Percentiles rank a stretch among this genome's conserved stretches.
These are phyloP conservation scores for Melanotus villosus DNA, from an alignment of 2,888 invertebrate genomes.

Conservation along the genomic window DNA sequence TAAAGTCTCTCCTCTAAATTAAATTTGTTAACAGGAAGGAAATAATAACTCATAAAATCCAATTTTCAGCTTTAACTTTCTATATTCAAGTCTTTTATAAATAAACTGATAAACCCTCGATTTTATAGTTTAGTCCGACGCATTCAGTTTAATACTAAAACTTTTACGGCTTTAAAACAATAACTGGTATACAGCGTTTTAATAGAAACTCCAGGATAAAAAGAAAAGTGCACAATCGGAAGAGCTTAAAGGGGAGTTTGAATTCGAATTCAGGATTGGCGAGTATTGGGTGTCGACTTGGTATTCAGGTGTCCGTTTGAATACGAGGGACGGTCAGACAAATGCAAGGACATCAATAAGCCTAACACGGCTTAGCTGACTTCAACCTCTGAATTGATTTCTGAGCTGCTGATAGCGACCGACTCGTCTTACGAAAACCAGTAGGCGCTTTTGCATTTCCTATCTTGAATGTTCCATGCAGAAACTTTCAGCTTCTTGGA, in stretches of 20 bases:
- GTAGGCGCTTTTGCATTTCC: conserved; percentile 1
- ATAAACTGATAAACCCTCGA: conserved; percentile 1
- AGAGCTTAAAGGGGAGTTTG: conserved; percentile 23
- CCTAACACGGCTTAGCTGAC: conserved; percentile 57
- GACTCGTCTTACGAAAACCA: conserved; percentile 1
- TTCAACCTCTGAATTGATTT: conserved; percentile 58
- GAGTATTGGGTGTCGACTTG: conserved; percentile 47
- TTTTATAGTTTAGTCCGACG: neutral
- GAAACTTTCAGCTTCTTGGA: too few relatives aligned
- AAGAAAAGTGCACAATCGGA: conserved; percentile 8
- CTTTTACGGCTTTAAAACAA: neutral
- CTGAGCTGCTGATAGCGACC: conserved; percentile 39
- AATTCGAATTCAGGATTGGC: conserved; percentile 32
- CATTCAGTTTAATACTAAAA: neutral
- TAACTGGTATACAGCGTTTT: neutral
- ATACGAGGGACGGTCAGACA: conserved; percentile 53
- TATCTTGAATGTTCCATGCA: too few relatives aligned
- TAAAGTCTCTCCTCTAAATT: too few relatives aligned
- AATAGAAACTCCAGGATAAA: neutral
- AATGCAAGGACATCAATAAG: conserved; percentile 63
- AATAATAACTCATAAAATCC: neutral
- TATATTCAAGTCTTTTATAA: neutral
- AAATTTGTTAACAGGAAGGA: neutral
- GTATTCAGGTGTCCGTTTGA: conserved; percentile 56
- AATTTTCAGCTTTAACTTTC: neutral